phyloP scores from a whole-genome alignment of 2,888 invertebrate genomes.

The Ormyrus rosae region DNA sequence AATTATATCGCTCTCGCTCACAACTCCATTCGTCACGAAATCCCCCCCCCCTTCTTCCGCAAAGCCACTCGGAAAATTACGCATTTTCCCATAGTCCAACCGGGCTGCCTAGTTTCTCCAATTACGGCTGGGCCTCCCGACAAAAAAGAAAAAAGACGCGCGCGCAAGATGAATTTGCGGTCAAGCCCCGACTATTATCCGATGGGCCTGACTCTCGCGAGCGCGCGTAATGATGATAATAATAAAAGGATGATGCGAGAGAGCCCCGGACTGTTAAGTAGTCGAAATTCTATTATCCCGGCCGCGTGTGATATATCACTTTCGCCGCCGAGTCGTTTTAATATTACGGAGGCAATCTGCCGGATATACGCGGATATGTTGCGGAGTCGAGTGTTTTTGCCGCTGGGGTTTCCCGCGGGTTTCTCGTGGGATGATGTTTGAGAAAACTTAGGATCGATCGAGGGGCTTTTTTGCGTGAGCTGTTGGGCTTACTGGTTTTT shows the following conservation, averaged over 20 bases:
- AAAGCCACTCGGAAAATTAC: conserved; percentile 1
- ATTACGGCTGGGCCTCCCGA: conserved; percentile 2
- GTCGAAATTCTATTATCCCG: not conserved
- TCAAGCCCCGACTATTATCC: conserved; percentile 5
- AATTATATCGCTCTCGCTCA: too few relatives aligned
- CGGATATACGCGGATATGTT: too few relatives aligned
- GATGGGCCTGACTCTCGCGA: not conserved
- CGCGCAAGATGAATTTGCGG: conserved; percentile 32
- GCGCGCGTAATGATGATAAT: conserved; percentile 6
- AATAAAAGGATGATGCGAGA: conserved; percentile 6
- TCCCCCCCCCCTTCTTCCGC: not conserved
- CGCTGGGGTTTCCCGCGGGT: too few relatives aligned
- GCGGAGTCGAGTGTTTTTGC: too few relatives aligned
- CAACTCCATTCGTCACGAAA: not conserved
- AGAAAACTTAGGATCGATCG: too few relatives aligned
- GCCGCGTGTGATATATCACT: conserved; percentile 3
- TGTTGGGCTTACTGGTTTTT: too few relatives aligned
- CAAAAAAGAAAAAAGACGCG: not conserved
- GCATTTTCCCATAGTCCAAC: conserved; percentile 1
- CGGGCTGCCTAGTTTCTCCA: conserved; percentile 28
- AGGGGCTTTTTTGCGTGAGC: too few relatives aligned
- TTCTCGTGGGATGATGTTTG: too few relatives aligned
- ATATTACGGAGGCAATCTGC: too few relatives aligned
- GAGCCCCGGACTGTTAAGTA: not conserved
- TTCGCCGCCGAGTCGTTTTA: not conserved